Conservation (phyloP, 53 echinoderm and acorn worm species). For the Echinometra lucunter region DNA sequence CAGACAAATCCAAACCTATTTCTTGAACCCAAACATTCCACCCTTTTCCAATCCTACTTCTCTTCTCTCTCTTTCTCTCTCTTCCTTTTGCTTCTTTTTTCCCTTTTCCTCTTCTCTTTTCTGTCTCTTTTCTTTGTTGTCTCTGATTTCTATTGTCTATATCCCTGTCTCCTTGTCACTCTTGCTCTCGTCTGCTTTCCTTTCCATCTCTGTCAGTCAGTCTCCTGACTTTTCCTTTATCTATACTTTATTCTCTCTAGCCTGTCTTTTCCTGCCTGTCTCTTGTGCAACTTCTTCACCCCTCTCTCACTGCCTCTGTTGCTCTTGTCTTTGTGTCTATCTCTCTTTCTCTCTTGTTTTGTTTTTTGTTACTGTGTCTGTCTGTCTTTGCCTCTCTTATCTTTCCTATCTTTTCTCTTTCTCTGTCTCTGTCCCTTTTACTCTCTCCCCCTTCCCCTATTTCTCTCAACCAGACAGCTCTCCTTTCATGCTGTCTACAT, state of each 20-base stretch:
- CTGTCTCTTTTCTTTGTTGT: not conserved
- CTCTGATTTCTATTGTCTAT: not conserved
- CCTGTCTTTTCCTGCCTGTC: not conserved
- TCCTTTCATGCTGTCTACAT: not conserved
- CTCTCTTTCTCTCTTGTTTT: not conserved
- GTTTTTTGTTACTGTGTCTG: not conserved
- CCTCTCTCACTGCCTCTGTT: not conserved
- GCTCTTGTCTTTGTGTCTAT: not conserved
- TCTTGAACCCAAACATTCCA: constrained; percentile 41
- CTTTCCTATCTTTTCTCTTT: not conserved
- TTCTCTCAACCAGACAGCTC: constrained; percentile 9
- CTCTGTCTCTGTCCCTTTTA: not conserved
- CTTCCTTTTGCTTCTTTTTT: not conserved
- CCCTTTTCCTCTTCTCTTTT: not conserved
- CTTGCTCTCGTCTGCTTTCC: not conserved
- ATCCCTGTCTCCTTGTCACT: too few relatives aligned
- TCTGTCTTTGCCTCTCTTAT: not conserved
- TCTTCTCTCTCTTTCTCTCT: not conserved
- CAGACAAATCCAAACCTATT: not conserved
- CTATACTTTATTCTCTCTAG: not conserved
- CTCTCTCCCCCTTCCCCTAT: not conserved
- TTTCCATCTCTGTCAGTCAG: not conserved
- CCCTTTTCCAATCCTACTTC: not conserved
- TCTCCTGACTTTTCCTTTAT: not conserved
- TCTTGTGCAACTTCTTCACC: not conserved